Evolutionary conservation across 2,888 invertebrate species (phyloP), one percentile per base, ranked within the genome.

Genomic region (Cheilosia vulpina): DNA sequence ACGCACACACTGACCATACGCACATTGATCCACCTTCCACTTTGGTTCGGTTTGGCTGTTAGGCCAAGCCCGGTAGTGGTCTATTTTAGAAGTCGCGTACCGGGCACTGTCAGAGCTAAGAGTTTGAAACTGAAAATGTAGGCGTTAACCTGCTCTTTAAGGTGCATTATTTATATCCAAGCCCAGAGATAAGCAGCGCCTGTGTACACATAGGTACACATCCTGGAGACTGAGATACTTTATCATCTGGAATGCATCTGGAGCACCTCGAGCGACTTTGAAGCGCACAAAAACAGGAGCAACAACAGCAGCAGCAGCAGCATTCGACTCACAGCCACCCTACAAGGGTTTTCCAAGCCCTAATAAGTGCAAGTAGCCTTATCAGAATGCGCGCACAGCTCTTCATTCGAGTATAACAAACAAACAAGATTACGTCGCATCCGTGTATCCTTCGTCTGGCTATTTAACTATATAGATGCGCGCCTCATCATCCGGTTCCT

Each of bases 91-190:
- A 76, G 75, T 62, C 73, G 38, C 38, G 13, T 4, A 69, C 45
- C 24, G 21, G 34, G 38, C 34, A 7, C 45, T 19, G 21, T n/a
- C 27, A 15, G 6, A 4, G 43, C 41, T 6, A 38, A 17, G 27
- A 38, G 15, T 72, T 66, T 15, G 11, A 45, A 75, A 57, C 27
- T 77, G 43, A 73, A 78, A 81, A 82, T 90, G 91, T 91, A 91
- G 91, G 91, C 91, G 91, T 91, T 90, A 91, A 91, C 91, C 91
- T 91, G 91, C 91, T 91, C 90, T 91, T 91, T 91, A 91, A 91
- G 91, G 89, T 88, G 89, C 89, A 91, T 91, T 91, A 91, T 91
- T 91, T 91, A 91, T 91, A 78, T 73, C 72, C 90, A 90, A 90
- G 89, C 89, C 89, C 89, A 90, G 13, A 90, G 89, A 90, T 72